phyloP scores from a whole-genome alignment of 2,888 invertebrate species.

The Pristionchus fissidentatus region DNA sequence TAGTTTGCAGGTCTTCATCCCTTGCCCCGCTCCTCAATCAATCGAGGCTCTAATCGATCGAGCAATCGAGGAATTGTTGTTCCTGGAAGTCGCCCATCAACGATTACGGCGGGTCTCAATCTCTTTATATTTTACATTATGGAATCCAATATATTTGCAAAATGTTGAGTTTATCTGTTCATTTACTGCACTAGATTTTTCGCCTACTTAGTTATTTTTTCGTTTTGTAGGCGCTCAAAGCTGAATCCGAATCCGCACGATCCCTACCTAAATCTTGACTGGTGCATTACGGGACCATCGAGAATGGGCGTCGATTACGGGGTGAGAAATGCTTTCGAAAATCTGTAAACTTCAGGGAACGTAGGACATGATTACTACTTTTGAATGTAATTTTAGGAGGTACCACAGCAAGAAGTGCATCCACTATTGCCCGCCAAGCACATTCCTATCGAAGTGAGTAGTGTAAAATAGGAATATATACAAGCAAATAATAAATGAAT shows the following conservation, averaged over 20 bases:
- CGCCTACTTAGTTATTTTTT: not conserved
- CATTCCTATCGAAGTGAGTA: conserved; percentile 8
- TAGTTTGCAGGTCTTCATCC: not conserved
- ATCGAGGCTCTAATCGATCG: not conserved
- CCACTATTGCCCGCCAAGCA: not conserved
- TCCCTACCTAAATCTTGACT: not conserved
- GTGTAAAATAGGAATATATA: too few relatives aligned
- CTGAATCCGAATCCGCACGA: conserved; percentile 28
- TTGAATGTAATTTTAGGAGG: too few relatives aligned
- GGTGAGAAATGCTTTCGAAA: not conserved
- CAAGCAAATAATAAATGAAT: too few relatives aligned
- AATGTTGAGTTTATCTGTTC: not conserved
- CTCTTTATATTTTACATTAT: not conserved
- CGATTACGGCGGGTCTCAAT: not conserved
- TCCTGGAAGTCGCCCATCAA: conserved; percentile 33
- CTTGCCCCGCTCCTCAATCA: not conserved
- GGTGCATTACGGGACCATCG: not conserved
- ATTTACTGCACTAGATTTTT: not conserved
- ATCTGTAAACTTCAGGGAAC: not conserved
- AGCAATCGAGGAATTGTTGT: not conserved
- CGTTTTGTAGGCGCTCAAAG: not conserved
- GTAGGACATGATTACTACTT: too few relatives aligned
- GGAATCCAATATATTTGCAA: not conserved
- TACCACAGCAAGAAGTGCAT: not conserved
- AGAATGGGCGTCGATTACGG: not conserved